Evolutionary conservation across 2,113 vertebrate genomes (phyloP), one percentile per base, ranked within the genome.

Genomic region (Pteropus alecto): DNA sequence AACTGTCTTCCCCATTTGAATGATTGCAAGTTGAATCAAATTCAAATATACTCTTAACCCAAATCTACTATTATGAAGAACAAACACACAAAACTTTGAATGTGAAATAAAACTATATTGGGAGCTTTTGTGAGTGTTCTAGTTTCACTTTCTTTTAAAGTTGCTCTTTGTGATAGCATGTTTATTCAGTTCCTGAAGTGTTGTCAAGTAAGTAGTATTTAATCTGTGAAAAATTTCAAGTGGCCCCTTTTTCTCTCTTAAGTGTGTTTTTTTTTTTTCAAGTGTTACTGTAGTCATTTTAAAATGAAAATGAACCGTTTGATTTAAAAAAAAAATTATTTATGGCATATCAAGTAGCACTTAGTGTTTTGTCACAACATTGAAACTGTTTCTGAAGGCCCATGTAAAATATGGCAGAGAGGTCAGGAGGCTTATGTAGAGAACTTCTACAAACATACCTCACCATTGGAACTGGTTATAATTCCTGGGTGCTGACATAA

Each of bases 401-500:
- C 30, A 7, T 28, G 30, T 95, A 76, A 97, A 97, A 94, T 97
- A 93, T 1, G 28, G 78, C 60, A 78, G 78, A 71, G 85, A 89
- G 88, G 91, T 92, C 3, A 0, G 51, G 68, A 67, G 26, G 54
- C 87, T 96, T 97, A 90, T 93, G 78, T 93, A 48, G 86, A 73
- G 82, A 93, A 82, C 89, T 97, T 94, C 78, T 94, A 93, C 95
- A 97, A 98, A 96, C 56, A 98, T 85, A 97, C 1, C 14, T 98
- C 94, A 86, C 76, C 84, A 4, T 89, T 98, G 94, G 96, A 98
- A 91, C 94, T 98, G 95, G 83, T 94, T 88, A 35, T 98, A 96
- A 98, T 95, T 98, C 94, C 95, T 43, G 0, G 94, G 97, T 96
- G 98, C 96, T 98, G 98, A 98, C 95, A 96, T 97, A 93, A 98